Evolutionary conservation across 2,888 invertebrate species (phyloP).

Genomic region (Dolichomitus sp.): DNA sequence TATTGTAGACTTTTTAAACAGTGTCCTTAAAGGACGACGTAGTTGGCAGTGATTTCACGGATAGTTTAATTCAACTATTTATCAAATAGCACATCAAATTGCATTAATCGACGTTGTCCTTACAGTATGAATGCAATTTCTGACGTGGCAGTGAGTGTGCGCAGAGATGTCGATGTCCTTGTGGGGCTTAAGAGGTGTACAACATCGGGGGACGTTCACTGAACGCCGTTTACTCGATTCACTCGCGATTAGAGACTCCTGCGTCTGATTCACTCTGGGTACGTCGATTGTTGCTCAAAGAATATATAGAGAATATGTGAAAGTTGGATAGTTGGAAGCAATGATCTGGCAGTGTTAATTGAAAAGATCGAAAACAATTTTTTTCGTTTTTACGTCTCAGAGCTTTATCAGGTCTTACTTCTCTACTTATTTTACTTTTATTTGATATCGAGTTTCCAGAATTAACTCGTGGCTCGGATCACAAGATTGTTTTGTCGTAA

Average conservation of each 20-base stretch:
- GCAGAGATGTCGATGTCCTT: slow-evolving; percentile 66
- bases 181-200: slow-evolving; percentile 53
- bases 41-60: slow-evolving; percentile 32
- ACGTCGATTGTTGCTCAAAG: slow-evolving; percentile 16
- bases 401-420: slow-evolving; percentile 21
- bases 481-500: background rate
- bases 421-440: slow-evolving; percentile 6
- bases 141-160: slow-evolving; percentile 65
- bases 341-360: slow-evolving; percentile 45
- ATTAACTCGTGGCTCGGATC: background rate
- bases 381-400: background rate
- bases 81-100: slow-evolving; percentile 30
- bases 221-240: slow-evolving; percentile 64
- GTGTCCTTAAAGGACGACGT: slow-evolving; percentile 1
- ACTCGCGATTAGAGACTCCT: slow-evolving; percentile 43
- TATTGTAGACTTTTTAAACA: background rate
- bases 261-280: slow-evolving; percentile 44
- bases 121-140: slow-evolving; percentile 37
- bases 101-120: slow-evolving; percentile 53
- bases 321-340: background rate
- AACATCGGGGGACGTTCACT: slow-evolving; percentile 62
- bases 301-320: background rate
- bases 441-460: background rate
- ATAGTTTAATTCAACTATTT: background rate
- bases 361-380: slow-evolving; percentile 10